Evolutionary conservation across 1,140 invertebrate species (phyloP), one percentile per base, ranked within the genome.

Genomic region (Zaprionus kolodkinae): DNA sequence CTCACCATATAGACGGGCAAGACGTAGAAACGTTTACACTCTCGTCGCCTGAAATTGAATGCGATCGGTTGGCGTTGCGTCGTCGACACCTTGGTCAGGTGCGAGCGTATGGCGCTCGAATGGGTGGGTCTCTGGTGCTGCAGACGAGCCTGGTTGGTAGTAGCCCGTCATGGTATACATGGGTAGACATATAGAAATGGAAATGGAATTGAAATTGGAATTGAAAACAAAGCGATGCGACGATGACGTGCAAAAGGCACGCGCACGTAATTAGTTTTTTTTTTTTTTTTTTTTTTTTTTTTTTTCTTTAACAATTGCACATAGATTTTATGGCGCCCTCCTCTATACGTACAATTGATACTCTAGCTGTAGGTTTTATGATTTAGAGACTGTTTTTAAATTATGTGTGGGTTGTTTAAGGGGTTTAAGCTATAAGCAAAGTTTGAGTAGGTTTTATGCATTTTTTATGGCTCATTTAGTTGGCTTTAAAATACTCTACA

Each of bases 1-100:
- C 85, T 89, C 70, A 89, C 85, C 85, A 89, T 89, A 56, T 89
- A 89, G 61, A 89, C 72, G 61, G 85, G 85, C 67, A 89, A 59
- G 7, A 89, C 86, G 78, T 89, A 89, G 61, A 84, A 88, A 1
- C 85, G 85, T 55, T 77, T 79, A 76, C 85, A 89, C 64, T 89
- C 85, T 48, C 85, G 81, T 33, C 76, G 68, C 33, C 82, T 76
- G 55, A 89, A 89, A 52, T 89, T 89, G 65, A 89, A 89, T n/a
- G 81, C 81, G 38, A 89, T 89, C 69, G 86, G 78, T 21, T 83
- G 81, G 1, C 81, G 66, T 25, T 85, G 82, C 45, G 87, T 89
- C n/a, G 85, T 52, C 63, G 85, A 89, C 54, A 89, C 75, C 72
- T 89, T 89, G 35, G 86, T 89, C 78, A 89, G 78, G 81, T 89